These are phyloP conservation scores for Lethrus apterus DNA, from an alignment of 1,140 invertebrate genomes.

Conservation along the genomic window DNA sequence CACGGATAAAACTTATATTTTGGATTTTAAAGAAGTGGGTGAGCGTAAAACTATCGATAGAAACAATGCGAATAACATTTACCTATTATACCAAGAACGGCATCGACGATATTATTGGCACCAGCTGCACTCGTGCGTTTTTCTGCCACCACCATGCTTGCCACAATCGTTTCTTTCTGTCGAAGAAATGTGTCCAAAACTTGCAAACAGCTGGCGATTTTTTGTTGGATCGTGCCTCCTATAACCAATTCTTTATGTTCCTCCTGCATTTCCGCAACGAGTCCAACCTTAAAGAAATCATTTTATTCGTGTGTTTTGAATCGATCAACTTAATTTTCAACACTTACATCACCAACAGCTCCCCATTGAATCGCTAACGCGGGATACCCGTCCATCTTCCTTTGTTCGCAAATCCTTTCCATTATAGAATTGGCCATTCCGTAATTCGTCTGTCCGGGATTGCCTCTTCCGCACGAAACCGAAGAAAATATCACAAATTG, in stretches of 20 bases:
- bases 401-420: conserved; percentile 61
- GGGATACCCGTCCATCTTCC: conserved; percentile 51
- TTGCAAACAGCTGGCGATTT: conserved; percentile 68
- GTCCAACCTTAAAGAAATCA: conserved; percentile 51
- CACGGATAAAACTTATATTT: no score
- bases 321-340: not conserved
- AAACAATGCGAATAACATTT: no score
- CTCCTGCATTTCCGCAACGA: conserved; percentile 72
- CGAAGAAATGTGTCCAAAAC: conserved; percentile 60
- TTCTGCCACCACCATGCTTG: conserved; percentile 70
- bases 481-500: conserved; percentile 76
- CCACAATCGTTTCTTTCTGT: conserved; percentile 55
- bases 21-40: no score
- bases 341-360: conserved; percentile 55
- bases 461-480: conserved; percentile 80
- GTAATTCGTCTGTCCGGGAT: conserved; percentile 85
- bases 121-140: no score
- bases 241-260: conserved; percentile 66
- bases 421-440: conserved; percentile 68
- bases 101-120: not conserved
- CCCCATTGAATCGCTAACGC: conserved; percentile 66
- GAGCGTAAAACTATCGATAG: no score
- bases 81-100: conserved; percentile 1
- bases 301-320: no score
- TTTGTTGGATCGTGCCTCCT: conserved; percentile 72